Conservation (phyloP, 2,113 vertebrate genomes). For the human region GRCh38 chr1:36305001-36305500, state of each 20-base stretch:
- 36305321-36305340: slow-evolving; percentile 89
- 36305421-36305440: background rate
- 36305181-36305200: slow-evolving; percentile 46
- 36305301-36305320: slow-evolving; percentile 84
- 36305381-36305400: background rate
- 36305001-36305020: background rate
- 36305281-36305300: slow-evolving; percentile 70
- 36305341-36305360: slow-evolving; percentile 76
- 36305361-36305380: slow-evolving; percentile 64
- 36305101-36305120: slow-evolving; percentile 62
- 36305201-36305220: slow-evolving; percentile 77
- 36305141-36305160: slow-evolving; percentile 62
- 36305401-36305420: background rate
- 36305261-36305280: slow-evolving; percentile 85
- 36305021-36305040: slow-evolving; percentile 75
- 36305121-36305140: slow-evolving; percentile 66
- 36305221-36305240: slow-evolving; percentile 80
- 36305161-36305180: slow-evolving; percentile 47
- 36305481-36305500: too few relatives aligned
- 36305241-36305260: slow-evolving; percentile 84
- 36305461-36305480: background rate
- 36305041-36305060: slow-evolving; percentile 64
- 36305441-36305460: background rate
- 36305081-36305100: slow-evolving; percentile 63
- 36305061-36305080: slow-evolving; percentile 58